Conservation (phyloP, 2,888 invertebrate genomes). For the Pseudoips prasinana region DNA sequence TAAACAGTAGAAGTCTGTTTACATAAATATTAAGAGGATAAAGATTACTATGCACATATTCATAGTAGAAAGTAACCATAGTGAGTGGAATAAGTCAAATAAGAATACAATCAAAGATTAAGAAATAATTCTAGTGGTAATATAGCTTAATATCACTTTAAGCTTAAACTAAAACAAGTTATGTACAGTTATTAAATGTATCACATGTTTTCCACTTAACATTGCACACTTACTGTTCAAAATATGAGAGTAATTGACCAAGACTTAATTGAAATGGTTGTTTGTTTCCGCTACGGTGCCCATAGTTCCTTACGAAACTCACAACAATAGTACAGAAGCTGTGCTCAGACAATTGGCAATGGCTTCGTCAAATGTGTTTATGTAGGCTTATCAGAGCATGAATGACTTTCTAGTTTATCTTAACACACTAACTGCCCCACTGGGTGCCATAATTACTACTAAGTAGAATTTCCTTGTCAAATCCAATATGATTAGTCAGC, state of each 20-base stretch:
- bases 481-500: neutral
- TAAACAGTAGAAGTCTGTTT: no score
- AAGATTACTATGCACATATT: no score
- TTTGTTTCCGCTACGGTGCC: constrained; percentile 59
- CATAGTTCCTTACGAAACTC: constrained; percentile 62
- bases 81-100: no score
- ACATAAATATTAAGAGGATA: no score
- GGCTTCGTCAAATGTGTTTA: constrained; percentile 62
- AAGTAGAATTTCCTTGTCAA: constrained; percentile 8
- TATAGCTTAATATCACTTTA: no score
- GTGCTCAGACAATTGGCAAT: constrained; percentile 67
- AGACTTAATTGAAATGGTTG: constrained; percentile 25
- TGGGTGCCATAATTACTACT: constrained; percentile 18
- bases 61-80: no score
- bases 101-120: neutral
- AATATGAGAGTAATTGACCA: constrained; percentile 14
- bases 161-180: no score
- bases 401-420: constrained; percentile 77
- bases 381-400: constrained; percentile 77
- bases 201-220: constrained; percentile 8
- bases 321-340: constrained; percentile 71
- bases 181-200: no score
- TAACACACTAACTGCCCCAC: constrained; percentile 29
- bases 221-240: constrained; percentile 8
- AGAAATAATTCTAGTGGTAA: no score